These are phyloP conservation scores for Mellilla xanthometata DNA, from an alignment of 2,888 invertebrate genomes.

Conservation along the genomic window DNA sequence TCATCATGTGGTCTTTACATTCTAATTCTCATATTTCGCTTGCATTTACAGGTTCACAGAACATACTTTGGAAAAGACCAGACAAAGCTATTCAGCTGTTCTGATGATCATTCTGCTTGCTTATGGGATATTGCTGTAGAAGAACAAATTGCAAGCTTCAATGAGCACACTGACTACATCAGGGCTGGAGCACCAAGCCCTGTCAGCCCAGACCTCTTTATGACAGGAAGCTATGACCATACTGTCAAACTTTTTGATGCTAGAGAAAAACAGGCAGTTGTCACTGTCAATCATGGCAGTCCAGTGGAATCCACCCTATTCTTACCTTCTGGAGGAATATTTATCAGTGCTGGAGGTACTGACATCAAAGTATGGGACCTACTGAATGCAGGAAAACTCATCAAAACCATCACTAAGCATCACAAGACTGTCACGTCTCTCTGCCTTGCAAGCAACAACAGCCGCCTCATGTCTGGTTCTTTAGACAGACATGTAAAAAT, in stretches of 20 bases:
- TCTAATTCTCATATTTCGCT: not conserved
- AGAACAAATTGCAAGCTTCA: constrained; percentile 85
- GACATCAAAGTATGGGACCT: constrained; percentile 97
- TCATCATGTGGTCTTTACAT: too few relatives aligned
- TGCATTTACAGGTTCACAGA: constrained; percentile 85
- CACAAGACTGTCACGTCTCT: constrained; percentile 97
- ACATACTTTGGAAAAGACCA: constrained; percentile 91
- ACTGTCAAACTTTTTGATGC: constrained; percentile 94
- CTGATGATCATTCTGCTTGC: constrained; percentile 93
- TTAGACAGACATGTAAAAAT: constrained; percentile 97
- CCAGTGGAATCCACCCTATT: constrained; percentile 95
- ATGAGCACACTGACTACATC: constrained; percentile 90
- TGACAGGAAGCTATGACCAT: constrained; percentile 96
- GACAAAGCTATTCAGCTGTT: constrained; percentile 91
- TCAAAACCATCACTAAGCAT: constrained; percentile 94
- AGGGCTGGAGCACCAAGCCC: constrained; percentile 92
- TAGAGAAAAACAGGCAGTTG: constrained; percentile 86
- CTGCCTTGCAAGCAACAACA: constrained; percentile 90
- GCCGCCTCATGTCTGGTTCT: constrained; percentile 93
- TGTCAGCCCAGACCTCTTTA: constrained; percentile 87
- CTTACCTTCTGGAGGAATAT: constrained; percentile 94
- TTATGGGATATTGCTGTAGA: constrained; percentile 97
- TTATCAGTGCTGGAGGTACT: constrained; percentile 95
- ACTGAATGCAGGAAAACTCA: constrained; percentile 91
- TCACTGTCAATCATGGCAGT: constrained; percentile 92